Conservation (phyloP, 2,888 invertebrate species). For the Diogma glabrata region DNA sequence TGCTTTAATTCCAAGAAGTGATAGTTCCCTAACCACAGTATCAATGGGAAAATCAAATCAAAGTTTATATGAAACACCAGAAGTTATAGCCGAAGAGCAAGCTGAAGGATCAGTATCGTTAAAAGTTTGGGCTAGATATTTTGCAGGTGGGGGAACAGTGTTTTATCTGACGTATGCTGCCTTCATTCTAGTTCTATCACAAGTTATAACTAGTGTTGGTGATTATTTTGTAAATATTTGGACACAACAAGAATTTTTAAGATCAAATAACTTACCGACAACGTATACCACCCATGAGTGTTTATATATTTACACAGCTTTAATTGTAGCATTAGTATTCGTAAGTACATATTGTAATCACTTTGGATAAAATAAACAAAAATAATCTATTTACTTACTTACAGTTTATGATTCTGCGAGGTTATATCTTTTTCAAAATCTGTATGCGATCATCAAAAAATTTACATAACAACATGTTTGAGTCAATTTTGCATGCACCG, state of each 20-base stretch:
- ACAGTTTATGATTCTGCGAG: slow-evolving; percentile 47
- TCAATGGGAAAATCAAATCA: too few relatives aligned
- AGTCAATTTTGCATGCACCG: slow-evolving; percentile 58
- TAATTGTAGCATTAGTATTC: neutral
- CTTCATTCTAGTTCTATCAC: slow-evolving; percentile 40
- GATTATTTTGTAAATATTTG: slow-evolving; percentile 53
- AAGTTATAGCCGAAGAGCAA: slow-evolving; percentile 33
- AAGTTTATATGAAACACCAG: too few relatives aligned
- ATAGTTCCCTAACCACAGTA: too few relatives aligned
- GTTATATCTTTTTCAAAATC: slow-evolving; percentile 57
- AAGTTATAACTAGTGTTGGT: slow-evolving; percentile 43
- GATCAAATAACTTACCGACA: slow-evolving; percentile 21
- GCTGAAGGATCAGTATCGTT: slow-evolving; percentile 35
- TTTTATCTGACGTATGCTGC: slow-evolving; percentile 35
- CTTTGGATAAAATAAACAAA: slow-evolving; percentile 15
- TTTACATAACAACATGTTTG: slow-evolving; percentile 78
- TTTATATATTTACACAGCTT: slow-evolving; percentile 32
- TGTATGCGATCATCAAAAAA: slow-evolving; percentile 64
- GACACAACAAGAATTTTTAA: slow-evolving; percentile 36
- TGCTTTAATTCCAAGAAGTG: too few relatives aligned
- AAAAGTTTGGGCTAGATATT: slow-evolving; percentile 37
- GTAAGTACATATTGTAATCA: neutral
- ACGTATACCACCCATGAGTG: slow-evolving; percentile 25
- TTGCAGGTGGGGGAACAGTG: slow-evolving; percentile 40
- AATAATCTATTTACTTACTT: too few relatives aligned